phyloP scores from a whole-genome alignment of 92 coral and sea anemone genomes.

The Palythoa heliodiscus region DNA sequence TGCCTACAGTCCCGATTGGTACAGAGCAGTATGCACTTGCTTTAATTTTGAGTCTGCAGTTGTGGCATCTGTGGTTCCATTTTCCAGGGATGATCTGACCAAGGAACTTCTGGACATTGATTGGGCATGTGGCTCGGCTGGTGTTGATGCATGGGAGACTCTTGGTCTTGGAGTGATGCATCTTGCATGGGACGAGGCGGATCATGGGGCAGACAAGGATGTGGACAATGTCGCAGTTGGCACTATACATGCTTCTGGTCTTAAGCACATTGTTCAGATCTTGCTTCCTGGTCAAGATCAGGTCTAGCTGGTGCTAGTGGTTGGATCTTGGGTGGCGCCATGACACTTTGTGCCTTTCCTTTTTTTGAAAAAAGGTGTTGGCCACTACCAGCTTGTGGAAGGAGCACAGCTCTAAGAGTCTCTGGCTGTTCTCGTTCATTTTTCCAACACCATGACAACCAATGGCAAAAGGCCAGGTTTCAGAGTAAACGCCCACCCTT shows the following conservation, averaged over 20 bases:
- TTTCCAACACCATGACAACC: too few species aligned
- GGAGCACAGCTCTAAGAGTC: conserved; percentile 32
- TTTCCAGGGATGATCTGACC: neutral
- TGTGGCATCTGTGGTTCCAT: neutral
- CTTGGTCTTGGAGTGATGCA: conserved; percentile 6
- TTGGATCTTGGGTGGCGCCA: conserved; percentile 33
- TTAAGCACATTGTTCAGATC: conserved; percentile 14
- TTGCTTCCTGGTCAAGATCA: conserved; percentile 33
- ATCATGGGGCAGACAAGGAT: neutral
- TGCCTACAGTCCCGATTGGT: too few species aligned
- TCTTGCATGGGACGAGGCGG: conserved; percentile 9
- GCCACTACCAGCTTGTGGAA: conserved; percentile 27
- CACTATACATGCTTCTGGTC: conserved; percentile 19
- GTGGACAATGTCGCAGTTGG: conserved; percentile 30
- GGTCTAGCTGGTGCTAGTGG: conserved; percentile 52
- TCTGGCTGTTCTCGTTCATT: too few species aligned
- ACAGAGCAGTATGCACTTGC: too few species aligned
- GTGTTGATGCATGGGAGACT: conserved; percentile 2
- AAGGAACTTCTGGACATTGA: neutral
- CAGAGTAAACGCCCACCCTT: too few species aligned
- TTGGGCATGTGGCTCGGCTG: conserved; percentile 7
- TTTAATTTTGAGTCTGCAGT: neutral
- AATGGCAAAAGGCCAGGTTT: too few species aligned
- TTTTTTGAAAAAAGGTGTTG: neutral
- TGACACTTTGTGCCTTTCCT: too few species aligned